Base-by-base conservation (phyloP, 1,140 invertebrate genomes). In the Achroia grisella region DNA sequence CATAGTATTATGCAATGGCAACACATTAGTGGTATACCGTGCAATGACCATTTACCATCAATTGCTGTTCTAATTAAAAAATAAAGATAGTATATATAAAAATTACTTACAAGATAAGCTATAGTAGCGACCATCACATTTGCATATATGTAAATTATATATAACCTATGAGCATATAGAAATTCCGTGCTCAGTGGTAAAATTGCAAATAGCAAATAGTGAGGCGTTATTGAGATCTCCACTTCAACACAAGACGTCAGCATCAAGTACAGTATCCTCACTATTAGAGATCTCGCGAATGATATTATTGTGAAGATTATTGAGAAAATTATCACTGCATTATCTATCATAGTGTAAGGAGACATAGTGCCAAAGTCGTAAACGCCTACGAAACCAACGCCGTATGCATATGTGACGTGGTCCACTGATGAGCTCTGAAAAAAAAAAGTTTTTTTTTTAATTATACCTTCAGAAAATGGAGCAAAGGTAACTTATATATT, bases 361-460 rank as follows among this genome's bases (percentile, higher is more conserved):
- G 68, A 78, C 37, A 74, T 62, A 0, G 58, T 58, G 1, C 59
- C 68, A 39, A 76, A 78, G 49, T 77, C 74, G n/a, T 80, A 71
- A 0, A 71, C 44, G 2, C 76, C 76, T 30, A 80, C 57, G 11
- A 74, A 49, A 3, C 76, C 73, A 23, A 80, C 63, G 1, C 73
- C 68, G 41, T 66, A 74, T 1, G 56, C 43, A 12, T 70, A 56
- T 1, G 51, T 39, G 4, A 75, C 48, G 9, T 59, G 45, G 9
- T 63, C 41, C 8, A 72, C 32, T 1, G 53, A 31, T 5, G 42
- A 39, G 2, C 12, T 35, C 73, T 77, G 64, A 39, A 72, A 71
- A 37, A 34, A 56, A 39, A 39, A 23, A 13, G 12, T n/a, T n/a
- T 33, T 33, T 33, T 3, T 11, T 5, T n/a, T 33, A 33, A 33